Base-by-base conservation (phyloP, 1,140 invertebrate species). In the Drosophila littoralis region DNA sequence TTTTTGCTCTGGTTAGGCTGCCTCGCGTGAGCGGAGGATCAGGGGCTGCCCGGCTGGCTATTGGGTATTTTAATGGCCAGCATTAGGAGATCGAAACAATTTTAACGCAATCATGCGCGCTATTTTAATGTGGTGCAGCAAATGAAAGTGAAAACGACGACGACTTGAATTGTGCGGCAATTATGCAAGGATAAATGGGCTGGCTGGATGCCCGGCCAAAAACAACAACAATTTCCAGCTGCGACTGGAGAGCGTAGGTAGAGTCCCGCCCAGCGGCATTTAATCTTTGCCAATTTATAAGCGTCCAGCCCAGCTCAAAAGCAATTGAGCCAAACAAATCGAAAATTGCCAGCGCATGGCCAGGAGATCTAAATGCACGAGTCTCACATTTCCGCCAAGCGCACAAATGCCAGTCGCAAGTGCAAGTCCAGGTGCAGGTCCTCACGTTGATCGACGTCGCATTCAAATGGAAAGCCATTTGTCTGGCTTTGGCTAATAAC, bases 381-480 rank as follows among this genome's bases (percentile, higher is more conserved):
- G 64, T 22, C 9, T 22, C 22, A 22, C 22, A 63, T 63, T 63
- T 63, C 59, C 59, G 59, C 59, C 45, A 32, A 13, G n/a, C 8
- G 36, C 36, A 0, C 22, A 42, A 5, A 6, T 6, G 32, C 4
- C 15, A 8, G 22, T 17, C 17, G 17, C 9, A 28, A 12, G 1
- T 22, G 63, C 36, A 65, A 45, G 46, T 58, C 63, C 74, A 77
- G 60, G 45, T 68, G 75, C 78, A 74, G 71, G 66, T 86, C 77
- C 84, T 89, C 83, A 88, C 79, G 79, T 88, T 36, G 38, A 77
- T 82, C 72, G 70, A 43, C 35, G 38, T 63, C 36, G 75, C 55
- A 79, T 78, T 70, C 78, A 86, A 90, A 91, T 91, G 85, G 90
- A 91, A 91, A 91, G 90, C 85, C 80, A 91, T 91, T 91, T 91